Base-by-base conservation (phyloP, 2,113 vertebrate species). In the Mustela lutreola region DNA sequence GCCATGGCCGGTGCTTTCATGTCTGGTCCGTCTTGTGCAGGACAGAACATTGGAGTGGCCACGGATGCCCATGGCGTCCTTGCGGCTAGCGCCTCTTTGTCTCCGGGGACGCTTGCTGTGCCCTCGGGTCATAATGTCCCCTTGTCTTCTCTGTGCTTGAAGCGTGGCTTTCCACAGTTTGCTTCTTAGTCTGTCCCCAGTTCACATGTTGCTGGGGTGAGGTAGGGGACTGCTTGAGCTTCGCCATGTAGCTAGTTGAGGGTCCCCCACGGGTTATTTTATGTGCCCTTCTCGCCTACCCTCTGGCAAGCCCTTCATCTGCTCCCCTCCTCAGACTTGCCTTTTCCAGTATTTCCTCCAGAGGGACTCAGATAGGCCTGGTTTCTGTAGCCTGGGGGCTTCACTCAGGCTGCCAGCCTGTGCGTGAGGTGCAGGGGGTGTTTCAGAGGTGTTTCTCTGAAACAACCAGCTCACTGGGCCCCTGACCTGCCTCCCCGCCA, bases 191-290 rank as follows among this genome's bases (percentile, higher is more conserved):
- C 28, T n/a, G 1, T n/a, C 15, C 21, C 7, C 7, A 5, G 24
- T 9, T 4, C 31, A 1, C 45, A 5, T 50, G 73, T 18, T 33
- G 71, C 2, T 19, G 24, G 36, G 8, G 0, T 1, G 81, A 16
- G 0, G 36, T 11, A 2, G 56, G 76, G 65, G 7, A 19, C 45
- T 7, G n/a, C 26, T 16, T 31, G 5, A 0, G 8, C 80, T 21
- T 42, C 16, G 1, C 56, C 4, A 4, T 3, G 7, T 4, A 39
- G 19, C 11, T 2, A 1, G 11, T 42, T 50, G 2, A 11, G 3
- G 10, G 60, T 62, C 39, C 2, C 0, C 33, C 26, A 0, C 24
- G 2, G 1, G 36, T 3, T 33, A 4, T 0, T 36, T 3, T 33
- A 4, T 0, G 18, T 1, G 18, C 24, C 33, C n/a, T 16, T 63